Percentiles rank a stretch among this genome's conserved stretches.
Conservation (phyloP, 2,113 vertebrate species). For the Atherinomorus stipes region DNA sequence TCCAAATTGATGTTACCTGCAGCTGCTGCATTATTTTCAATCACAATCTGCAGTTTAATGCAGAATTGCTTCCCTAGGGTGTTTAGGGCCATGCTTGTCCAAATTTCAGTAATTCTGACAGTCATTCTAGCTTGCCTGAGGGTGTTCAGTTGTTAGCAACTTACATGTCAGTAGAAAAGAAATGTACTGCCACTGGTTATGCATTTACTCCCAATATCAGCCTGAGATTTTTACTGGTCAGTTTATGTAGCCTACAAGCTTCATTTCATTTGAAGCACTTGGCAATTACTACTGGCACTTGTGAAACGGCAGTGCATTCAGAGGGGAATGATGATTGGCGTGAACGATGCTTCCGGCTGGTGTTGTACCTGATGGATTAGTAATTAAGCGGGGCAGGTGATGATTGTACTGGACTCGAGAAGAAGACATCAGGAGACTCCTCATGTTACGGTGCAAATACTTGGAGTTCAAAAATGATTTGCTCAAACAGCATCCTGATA, state of each 20-base stretch:
- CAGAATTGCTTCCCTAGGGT: constrained; percentile 66
- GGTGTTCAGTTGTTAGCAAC: constrained; percentile 52
- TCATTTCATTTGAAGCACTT: constrained; percentile 59
- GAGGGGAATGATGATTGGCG: constrained; percentile 65
- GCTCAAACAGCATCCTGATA: constrained; percentile 8
- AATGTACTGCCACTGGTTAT: constrained; percentile 32
- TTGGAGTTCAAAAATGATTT: not conserved
- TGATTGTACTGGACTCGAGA: constrained; percentile 44
- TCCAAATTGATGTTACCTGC: constrained; percentile 35
- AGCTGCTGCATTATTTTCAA: constrained; percentile 71
- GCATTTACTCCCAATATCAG: constrained; percentile 48
- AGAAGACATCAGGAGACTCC: constrained; percentile 44
- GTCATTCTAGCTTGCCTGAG: constrained; percentile 56
- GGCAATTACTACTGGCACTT: constrained; percentile 62
- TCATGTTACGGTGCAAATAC: not conserved
- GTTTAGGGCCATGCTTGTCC: constrained; percentile 45
- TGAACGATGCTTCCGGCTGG: constrained; percentile 41
- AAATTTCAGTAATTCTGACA: constrained; percentile 64
- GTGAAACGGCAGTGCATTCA: constrained; percentile 46
- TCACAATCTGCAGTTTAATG: constrained; percentile 67
- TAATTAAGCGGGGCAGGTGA: constrained; percentile 73
- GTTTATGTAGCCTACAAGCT: constrained; percentile 38
- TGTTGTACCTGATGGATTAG: constrained; percentile 50
- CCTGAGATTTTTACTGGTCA: constrained; percentile 32
- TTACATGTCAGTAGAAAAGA: constrained; percentile 25